Conservation (phyloP, 2,797 vertebrate species). For the Sebastes taczanowskii region DNA sequence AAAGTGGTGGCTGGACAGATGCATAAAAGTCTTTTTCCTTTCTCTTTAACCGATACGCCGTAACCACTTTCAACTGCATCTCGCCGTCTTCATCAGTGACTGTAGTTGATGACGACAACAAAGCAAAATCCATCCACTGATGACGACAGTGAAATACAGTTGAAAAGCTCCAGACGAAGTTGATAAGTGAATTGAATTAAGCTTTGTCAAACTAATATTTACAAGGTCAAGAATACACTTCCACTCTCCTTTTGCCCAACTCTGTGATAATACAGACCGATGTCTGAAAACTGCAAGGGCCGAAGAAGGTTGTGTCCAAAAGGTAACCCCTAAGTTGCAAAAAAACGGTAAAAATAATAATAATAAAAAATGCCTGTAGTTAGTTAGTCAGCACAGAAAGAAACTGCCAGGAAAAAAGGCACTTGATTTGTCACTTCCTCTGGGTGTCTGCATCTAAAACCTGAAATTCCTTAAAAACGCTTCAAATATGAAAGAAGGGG, state of each 20-base stretch:
- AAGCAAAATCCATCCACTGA: not conserved
- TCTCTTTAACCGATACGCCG: not conserved
- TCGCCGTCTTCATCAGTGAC: not conserved
- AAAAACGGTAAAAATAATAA: too few relatives aligned
- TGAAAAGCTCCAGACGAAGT: not conserved
- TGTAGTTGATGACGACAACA: not conserved
- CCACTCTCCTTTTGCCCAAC: not conserved
- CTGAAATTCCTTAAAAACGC: not conserved
- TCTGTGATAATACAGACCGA: not conserved
- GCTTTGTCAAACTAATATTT: not conserved
- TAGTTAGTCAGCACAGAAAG: not conserved
- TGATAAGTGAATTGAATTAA: not conserved
- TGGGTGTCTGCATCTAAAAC: not conserved
- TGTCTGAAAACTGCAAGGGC: not conserved
- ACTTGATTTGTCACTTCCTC: not conserved
- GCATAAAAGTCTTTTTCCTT: not conserved
- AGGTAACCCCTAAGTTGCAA: too few relatives aligned
- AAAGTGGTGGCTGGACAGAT: not conserved
- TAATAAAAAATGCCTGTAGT: fast-evolving
- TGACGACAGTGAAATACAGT: not conserved
- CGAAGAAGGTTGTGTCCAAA: too few relatives aligned
- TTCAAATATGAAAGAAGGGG: not conserved
- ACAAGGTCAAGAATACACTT: not conserved
- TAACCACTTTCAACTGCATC: not conserved
- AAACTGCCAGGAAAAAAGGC: not conserved